Evolutionary conservation across 2,113 vertebrate species (phyloP).

Genomic region (Hirundichthys speculiger): DNA sequence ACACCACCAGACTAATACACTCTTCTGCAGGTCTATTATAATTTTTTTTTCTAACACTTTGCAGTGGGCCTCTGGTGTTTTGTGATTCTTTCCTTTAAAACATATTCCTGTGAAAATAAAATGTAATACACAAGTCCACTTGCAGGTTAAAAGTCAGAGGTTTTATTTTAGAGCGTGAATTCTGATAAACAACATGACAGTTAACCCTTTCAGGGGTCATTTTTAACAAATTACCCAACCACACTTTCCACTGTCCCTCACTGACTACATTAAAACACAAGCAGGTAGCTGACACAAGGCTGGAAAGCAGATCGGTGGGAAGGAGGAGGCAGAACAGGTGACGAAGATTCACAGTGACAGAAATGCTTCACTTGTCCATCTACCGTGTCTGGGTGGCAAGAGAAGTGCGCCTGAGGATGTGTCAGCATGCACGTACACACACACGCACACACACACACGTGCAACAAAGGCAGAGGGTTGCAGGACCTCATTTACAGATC

Average conservation of each 20-base stretch:
- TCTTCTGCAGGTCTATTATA: slow-evolving; percentile 13
- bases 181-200: no score
- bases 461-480: slow-evolving; percentile 12
- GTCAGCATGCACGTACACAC: slow-evolving; percentile 30
- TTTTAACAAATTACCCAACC: no score
- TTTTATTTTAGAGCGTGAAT: no score
- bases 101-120: no score
- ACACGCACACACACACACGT: not conserved
- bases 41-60: not conserved
- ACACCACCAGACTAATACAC: slow-evolving; percentile 14
- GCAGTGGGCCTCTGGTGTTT: not conserved
- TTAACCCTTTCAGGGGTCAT: no score
- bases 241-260: not conserved
- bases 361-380: slow-evolving; percentile 74
- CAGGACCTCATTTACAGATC: slow-evolving; percentile 37
- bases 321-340: slow-evolving; percentile 57
- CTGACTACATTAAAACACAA: not conserved
- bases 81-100: not conserved
- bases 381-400: slow-evolving; percentile 58
- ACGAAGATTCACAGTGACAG: slow-evolving; percentile 75
- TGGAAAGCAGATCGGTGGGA: slow-evolving; percentile 64
- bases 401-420: slow-evolving; percentile 57
- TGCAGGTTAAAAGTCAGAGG: no score
- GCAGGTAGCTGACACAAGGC: slow-evolving; percentile 42
- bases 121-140: no score